These are phyloP conservation scores for Halcyon malimbica DNA, from an alignment of 2,113 vertebrate species.

Conservation along the genomic window DNA sequence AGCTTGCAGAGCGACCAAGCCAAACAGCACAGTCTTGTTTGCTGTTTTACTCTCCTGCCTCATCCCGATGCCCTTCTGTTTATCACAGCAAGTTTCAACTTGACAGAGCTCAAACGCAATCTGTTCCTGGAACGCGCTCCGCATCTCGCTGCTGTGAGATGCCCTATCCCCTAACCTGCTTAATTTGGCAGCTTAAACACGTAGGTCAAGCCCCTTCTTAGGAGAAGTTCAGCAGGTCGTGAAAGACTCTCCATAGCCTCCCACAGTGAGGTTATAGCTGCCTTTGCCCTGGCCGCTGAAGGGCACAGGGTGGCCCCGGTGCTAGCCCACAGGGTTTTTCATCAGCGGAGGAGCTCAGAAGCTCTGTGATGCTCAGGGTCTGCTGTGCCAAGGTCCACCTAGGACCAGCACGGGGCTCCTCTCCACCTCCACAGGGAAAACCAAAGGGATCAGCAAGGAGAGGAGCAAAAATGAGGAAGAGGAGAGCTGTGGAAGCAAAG, in stretches of 20 bases:
- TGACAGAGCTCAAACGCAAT: background rate
- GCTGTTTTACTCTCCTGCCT: background rate
- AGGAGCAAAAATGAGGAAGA: background rate
- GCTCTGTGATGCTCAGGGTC: background rate
- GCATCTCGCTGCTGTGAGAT: fast-evolving
- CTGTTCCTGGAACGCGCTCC: background rate
- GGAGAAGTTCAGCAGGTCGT: background rate
- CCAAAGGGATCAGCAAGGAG: background rate
- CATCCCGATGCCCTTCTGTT: background rate
- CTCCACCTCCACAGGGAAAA: fast-evolving
- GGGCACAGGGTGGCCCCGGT: fast-evolving
- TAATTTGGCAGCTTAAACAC: background rate
- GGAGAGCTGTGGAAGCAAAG: background rate
- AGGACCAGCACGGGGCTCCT: background rate
- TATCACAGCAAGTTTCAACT: background rate
- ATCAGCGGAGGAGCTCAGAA: background rate
- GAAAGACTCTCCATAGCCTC: background rate
- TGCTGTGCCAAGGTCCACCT: fast-evolving
- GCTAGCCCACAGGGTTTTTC: background rate
- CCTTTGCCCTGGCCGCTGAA: too few species aligned
- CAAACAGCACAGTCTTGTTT: background rate
- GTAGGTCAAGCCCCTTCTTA: background rate
- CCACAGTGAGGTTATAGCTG: fast-evolving
- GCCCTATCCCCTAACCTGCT: background rate
- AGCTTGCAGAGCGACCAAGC: background rate